Base-by-base conservation (phyloP, 2,797 vertebrate species). In the Lacerta agilis region DNA sequence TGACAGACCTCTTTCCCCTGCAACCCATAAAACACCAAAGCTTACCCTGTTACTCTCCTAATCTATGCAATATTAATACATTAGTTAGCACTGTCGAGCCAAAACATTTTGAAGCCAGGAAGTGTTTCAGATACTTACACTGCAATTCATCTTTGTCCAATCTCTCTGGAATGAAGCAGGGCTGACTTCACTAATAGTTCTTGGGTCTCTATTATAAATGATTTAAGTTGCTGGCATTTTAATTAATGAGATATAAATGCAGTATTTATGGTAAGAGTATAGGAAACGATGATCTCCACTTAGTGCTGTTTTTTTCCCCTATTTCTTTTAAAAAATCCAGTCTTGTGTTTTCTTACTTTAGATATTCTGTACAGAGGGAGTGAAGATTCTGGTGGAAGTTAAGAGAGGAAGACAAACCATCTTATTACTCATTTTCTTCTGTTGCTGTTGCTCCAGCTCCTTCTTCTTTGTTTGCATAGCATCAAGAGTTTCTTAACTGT, bases 241-340 rank as follows among this genome's bases (percentile, higher is more conserved):
- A 95, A 95, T 92, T 94, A 93, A 94, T 94, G 85, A 71, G 61
- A 88, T 93, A 89, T 92, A 95, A 95, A 94, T 83, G 86, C 17
- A 88, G 84, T 91, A 92, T 93, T 93, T 94, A 92, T 73, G 82
- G 91, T 27, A 82, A 88, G 66, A 29, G 86, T 92, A 87, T 91
- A 89, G 89, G 90, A 94, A 93, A 83, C 9, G 4, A 82, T 85
- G 92, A 33, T 20, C 25, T 90, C 90, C 81, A 90, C 20, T 89
- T 66, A 13, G 86, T 86, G 75, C 88, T 84, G 86, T 69, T 78
- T 3, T 18, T 73, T 38, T 73, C 9, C 3, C 1, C 9, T 0
- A 3, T 49, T 49, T 49, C 11, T 38, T 73, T 73, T 17, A 90
- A 79, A 80, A 29, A 79, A 43, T 38, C 45, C 49, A 33, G 58